Conservation (phyloP, 1,140 invertebrate species). For the Monochamus saltuarius region DNA sequence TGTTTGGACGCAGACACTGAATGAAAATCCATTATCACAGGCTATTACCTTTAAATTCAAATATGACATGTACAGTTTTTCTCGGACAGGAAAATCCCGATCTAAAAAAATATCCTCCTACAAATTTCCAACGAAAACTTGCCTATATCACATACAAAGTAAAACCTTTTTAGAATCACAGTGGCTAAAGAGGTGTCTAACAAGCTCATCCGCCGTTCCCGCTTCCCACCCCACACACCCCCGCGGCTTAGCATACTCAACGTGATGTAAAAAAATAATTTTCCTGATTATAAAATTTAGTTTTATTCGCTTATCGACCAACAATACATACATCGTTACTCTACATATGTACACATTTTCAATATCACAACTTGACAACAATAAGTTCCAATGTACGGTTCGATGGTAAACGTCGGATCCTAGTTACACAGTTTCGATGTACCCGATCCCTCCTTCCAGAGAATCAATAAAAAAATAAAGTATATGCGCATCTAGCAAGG, state of each 20-base stretch:
- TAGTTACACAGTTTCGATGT: neutral
- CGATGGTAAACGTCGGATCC: neutral
- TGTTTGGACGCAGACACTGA: too few species aligned
- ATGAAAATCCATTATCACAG: too few species aligned
- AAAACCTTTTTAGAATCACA: too few species aligned
- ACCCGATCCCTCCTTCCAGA: neutral
- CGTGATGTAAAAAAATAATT: conserved; percentile 23
- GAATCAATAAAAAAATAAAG: conserved; percentile 4
- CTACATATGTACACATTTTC: conserved; percentile 16
- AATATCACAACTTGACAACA: conserved; percentile 7
- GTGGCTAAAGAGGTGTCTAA: too few species aligned
- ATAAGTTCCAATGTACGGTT: conserved; percentile 13
- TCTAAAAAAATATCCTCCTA: too few species aligned
- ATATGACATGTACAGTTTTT: too few species aligned
- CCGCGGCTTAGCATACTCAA: neutral
- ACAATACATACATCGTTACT: conserved; percentile 13
- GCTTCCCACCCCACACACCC: too few species aligned
- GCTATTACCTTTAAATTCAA: too few species aligned
- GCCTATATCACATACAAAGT: too few species aligned
- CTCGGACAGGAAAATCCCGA: too few species aligned
- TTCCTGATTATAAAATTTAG: neutral
- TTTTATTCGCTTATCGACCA: neutral
- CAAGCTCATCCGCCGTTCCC: too few species aligned
- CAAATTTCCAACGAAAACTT: too few species aligned
- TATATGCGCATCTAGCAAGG: neutral